Conservation (phyloP, 2,797 vertebrate species). For the Phalloptychus januarius region DNA sequence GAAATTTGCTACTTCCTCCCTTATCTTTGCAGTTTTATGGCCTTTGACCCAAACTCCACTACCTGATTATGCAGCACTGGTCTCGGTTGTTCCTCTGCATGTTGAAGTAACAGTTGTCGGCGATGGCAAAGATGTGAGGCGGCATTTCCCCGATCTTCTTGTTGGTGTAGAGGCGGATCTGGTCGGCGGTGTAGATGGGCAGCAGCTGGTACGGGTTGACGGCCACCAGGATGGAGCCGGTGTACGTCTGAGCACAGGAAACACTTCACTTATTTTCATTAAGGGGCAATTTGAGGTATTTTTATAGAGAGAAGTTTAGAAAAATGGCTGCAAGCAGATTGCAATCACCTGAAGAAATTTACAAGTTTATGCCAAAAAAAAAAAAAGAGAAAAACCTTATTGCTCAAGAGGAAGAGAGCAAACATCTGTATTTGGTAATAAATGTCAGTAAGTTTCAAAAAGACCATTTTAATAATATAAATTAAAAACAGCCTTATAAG, state of each 20-base stretch:
- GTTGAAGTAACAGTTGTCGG: constrained; percentile 99
- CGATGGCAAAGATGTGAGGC: constrained; percentile 96
- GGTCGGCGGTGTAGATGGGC: constrained; percentile 94
- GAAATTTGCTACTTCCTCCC: too few relatives aligned
- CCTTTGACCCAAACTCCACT: not conserved
- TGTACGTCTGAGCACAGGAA: constrained; percentile 86
- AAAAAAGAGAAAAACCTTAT: not conserved
- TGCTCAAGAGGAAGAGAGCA: too few relatives aligned
- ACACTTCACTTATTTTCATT: not conserved
- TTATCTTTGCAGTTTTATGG: not conserved
- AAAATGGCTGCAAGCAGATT: not conserved
- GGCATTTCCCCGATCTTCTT: constrained; percentile 99
- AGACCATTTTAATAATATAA: too few relatives aligned
- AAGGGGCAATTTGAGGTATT: not conserved
- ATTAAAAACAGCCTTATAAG: too few relatives aligned
- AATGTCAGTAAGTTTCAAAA: too few relatives aligned
- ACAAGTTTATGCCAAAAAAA: not conserved
- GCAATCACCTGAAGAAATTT: not conserved
- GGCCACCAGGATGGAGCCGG: constrained; percentile 95
- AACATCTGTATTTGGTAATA: too few relatives aligned
- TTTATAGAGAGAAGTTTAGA: not conserved
- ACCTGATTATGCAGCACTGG: constrained; percentile 98
- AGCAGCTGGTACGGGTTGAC: constrained; percentile 98
- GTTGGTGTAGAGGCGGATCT: constrained; percentile 97
- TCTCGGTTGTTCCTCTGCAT: constrained; percentile 97